Conservation (phyloP, 1,140 invertebrate species). For the Hyles vespertilio region DNA sequence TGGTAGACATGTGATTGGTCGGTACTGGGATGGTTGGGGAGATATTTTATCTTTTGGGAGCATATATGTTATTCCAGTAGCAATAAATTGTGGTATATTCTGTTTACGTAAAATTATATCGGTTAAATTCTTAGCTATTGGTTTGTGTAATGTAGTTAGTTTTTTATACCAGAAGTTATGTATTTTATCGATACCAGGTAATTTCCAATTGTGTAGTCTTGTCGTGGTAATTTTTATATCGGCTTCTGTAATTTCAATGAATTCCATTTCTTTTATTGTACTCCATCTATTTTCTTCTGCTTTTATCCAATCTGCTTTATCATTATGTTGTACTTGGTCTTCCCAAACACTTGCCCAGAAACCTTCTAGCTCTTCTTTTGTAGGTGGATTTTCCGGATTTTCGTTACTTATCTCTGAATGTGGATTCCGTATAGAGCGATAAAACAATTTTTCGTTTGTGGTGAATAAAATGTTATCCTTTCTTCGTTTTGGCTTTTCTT, state of each 20-base stretch:
- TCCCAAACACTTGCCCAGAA: slow-evolving; percentile 20
- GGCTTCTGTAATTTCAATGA: no score
- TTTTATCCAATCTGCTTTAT: slow-evolving; percentile 21
- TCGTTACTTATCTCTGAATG: slow-evolving; percentile 1
- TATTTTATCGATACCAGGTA: no score
- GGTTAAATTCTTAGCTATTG: no score
- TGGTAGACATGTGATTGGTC: slow-evolving; percentile 27
- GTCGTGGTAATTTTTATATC: no score
- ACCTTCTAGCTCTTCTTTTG: slow-evolving; percentile 11
- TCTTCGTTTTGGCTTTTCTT: slow-evolving; percentile 21
- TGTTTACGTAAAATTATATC: no score
- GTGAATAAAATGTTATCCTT: slow-evolving; percentile 22
- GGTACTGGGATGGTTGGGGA: slow-evolving; percentile 21
- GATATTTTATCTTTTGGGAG: slow-evolving; percentile 20
- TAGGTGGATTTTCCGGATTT: slow-evolving; percentile 7
- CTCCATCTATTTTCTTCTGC: no score
- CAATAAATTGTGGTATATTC: no score
- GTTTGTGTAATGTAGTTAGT: no score
- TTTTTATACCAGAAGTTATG: no score
- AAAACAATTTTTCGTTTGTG: slow-evolving; percentile 25
- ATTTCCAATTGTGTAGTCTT: no score
- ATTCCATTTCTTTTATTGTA: no score
- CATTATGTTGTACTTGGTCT: slow-evolving; percentile 14
- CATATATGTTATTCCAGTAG: no score
- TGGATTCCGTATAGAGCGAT: slow-evolving; percentile 3